Evolutionary conservation across 2,888 invertebrate genomes (phyloP).

Genomic region (Ichneumoninae sp.): DNA sequence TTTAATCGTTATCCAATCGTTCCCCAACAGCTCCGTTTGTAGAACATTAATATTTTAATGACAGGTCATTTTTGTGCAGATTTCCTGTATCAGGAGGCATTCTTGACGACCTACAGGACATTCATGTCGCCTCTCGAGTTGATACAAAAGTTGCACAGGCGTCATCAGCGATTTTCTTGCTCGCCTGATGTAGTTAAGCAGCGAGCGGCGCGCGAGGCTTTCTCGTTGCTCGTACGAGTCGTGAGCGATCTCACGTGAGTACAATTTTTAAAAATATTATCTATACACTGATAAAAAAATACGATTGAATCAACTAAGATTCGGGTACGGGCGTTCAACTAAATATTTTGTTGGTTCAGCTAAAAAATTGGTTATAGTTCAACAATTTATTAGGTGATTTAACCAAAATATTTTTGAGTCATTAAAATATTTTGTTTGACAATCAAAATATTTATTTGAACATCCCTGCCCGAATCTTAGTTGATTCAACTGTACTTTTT

Average conservation of each 20-base stretch:
- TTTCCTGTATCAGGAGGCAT: slow-evolving; percentile 98
- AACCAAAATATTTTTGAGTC: too few relatives aligned
- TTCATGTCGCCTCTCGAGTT: slow-evolving; percentile 95
- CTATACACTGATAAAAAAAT: too few relatives aligned
- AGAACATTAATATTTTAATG: slow-evolving; percentile 64
- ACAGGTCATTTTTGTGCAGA: slow-evolving; percentile 85
- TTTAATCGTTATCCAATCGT: slow-evolving; percentile 48
- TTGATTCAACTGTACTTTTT: too few relatives aligned
- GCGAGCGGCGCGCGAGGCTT: slow-evolving; percentile 93
- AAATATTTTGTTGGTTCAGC: too few relatives aligned
- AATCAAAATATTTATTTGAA: too few relatives aligned
- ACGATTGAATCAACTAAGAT: too few relatives aligned
- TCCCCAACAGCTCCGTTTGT: slow-evolving; percentile 12
- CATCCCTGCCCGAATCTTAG: too few relatives aligned
- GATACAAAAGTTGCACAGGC: slow-evolving; percentile 93
- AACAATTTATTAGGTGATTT: too few relatives aligned
- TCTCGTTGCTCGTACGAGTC: slow-evolving; percentile 96
- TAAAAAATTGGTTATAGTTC: too few relatives aligned
- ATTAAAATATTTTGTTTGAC: too few relatives aligned
- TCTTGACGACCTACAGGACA: slow-evolving; percentile 98
- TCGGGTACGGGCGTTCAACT: too few relatives aligned
- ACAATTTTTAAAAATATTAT: slow-evolving; percentile 28
- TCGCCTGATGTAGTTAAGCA: slow-evolving; percentile 89
- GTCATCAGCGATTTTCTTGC: slow-evolving; percentile 91
- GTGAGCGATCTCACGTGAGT: slow-evolving; percentile 98